These are phyloP conservation scores for Ophiodon elongatus DNA, from an alignment of 2,113 vertebrate genomes.

Conservation along the genomic window DNA sequence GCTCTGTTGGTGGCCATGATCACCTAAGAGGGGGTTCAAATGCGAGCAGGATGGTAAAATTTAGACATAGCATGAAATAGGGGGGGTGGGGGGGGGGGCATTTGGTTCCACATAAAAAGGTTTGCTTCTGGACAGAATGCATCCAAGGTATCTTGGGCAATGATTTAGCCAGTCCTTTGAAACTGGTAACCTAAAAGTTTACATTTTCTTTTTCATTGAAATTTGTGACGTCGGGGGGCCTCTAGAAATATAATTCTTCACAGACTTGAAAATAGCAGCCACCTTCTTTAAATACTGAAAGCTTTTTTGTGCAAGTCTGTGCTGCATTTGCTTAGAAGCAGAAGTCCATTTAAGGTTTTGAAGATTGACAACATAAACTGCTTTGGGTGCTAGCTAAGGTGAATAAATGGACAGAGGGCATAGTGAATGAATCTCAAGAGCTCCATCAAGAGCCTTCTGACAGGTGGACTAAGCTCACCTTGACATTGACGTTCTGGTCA, in stretches of 20 bases:
- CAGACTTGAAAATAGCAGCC: not conserved
- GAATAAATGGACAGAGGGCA: not conserved
- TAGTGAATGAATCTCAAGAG: conserved; percentile 1
- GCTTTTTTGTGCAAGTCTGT: not conserved
- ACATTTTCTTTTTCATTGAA: not conserved
- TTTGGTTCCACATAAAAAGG: not conserved
- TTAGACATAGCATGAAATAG: not conserved
- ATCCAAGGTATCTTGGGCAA: not conserved
- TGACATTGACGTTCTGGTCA: conserved; percentile 96
- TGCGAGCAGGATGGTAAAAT: not conserved
- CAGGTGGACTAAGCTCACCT: conserved; percentile 80
- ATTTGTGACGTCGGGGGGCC: not conserved
- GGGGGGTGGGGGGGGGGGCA: no score
- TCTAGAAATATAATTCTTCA: not conserved
- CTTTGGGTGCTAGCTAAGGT: not conserved
- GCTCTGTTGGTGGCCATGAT: conserved; percentile 98
- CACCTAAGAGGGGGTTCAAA: conserved; percentile 81
- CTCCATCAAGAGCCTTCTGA: conserved; percentile 7
- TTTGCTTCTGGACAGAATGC: not conserved
- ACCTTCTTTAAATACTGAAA: not conserved
- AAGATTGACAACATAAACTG: not conserved
- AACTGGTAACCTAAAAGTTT: not conserved
- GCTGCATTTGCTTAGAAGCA: not conserved
- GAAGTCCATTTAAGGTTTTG: conserved; percentile 1
- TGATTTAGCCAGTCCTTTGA: not conserved